Conservation (phyloP, 2,888 invertebrate genomes). For the Carpatolechia fugitivella region DNA sequence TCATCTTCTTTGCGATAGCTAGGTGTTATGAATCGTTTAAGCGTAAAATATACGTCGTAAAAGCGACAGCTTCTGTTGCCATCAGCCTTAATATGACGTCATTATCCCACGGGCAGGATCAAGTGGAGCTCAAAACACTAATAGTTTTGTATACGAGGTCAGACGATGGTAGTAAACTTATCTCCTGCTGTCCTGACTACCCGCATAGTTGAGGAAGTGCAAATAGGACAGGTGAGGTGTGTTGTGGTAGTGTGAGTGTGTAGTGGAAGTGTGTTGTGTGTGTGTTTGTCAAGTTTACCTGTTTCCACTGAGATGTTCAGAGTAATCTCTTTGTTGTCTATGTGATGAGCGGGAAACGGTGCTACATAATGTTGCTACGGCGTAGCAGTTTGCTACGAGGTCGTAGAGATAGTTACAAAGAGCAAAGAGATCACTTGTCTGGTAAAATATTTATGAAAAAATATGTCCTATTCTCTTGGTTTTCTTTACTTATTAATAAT, state of each 20-base stretch:
- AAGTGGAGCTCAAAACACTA: slow-evolving; percentile 39
- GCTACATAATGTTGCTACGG: background rate
- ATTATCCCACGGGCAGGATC: slow-evolving; percentile 37
- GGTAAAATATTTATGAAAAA: too few relatives aligned
- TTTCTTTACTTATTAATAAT: too few relatives aligned
- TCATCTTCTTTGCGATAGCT: too few relatives aligned
- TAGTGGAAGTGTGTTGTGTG: too few relatives aligned
- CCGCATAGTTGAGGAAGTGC: too few relatives aligned
- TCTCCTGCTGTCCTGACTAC: background rate
- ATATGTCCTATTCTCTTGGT: too few relatives aligned
- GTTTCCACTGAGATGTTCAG: background rate
- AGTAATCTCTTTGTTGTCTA: background rate
- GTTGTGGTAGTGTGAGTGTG: too few relatives aligned
- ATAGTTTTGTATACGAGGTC: slow-evolving; percentile 11
- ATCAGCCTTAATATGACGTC: slow-evolving; percentile 39
- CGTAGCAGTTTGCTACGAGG: background rate
- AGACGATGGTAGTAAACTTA: too few relatives aligned
- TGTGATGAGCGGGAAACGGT: background rate
- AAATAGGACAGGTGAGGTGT: too few relatives aligned
- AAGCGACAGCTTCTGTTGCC: background rate
- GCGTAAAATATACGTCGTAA: background rate
- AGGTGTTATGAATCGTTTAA: too few relatives aligned
- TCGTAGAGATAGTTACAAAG: background rate
- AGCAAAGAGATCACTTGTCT: background rate
- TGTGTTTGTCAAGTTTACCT: background rate